A percentile compares a stretch with the other conserved stretches of the same genome.
Conservation (phyloP, 2,797 vertebrate species). For the Alauda arvensis region DNA sequence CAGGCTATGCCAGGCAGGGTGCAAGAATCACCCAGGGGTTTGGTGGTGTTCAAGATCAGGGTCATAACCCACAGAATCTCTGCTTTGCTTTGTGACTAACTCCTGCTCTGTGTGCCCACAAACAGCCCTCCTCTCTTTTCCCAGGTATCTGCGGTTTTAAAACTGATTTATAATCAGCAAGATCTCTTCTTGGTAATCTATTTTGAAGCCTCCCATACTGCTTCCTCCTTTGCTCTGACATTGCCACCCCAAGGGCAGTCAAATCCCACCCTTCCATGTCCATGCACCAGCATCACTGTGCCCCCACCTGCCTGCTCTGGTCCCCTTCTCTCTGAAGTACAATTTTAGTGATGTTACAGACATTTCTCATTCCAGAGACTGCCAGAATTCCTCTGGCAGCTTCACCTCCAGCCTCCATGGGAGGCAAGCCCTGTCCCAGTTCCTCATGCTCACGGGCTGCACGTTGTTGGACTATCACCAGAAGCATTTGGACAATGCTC, state of each 20-base stretch:
- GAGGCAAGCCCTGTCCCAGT: not conserved
- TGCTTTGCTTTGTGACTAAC: not conserved
- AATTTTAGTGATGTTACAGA: not conserved
- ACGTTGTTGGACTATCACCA: not conserved
- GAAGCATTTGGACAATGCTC: not conserved
- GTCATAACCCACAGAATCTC: not conserved
- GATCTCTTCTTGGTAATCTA: not conserved
- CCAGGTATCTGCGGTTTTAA: not conserved
- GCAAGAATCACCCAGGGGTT: not conserved
- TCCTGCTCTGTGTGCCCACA: not conserved
- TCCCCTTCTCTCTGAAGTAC: not conserved
- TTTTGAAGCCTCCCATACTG: not conserved
- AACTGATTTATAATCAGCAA: not conserved
- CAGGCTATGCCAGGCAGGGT: not conserved
- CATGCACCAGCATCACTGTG: fast-evolving
- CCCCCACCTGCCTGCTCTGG: not conserved
- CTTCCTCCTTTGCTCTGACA: not conserved
- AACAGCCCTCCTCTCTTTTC: not conserved
- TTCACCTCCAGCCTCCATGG: not conserved
- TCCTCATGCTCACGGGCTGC: not conserved
- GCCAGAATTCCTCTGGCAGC: not conserved
- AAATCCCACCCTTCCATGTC: not conserved
- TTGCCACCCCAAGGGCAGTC: not conserved
- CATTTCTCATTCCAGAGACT: not conserved
- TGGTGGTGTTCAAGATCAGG: not conserved